Evolutionary conservation across 2,797 vertebrate genomes (phyloP), one percentile per base, ranked within the genome.

Genomic region (Spinus pinus): DNA sequence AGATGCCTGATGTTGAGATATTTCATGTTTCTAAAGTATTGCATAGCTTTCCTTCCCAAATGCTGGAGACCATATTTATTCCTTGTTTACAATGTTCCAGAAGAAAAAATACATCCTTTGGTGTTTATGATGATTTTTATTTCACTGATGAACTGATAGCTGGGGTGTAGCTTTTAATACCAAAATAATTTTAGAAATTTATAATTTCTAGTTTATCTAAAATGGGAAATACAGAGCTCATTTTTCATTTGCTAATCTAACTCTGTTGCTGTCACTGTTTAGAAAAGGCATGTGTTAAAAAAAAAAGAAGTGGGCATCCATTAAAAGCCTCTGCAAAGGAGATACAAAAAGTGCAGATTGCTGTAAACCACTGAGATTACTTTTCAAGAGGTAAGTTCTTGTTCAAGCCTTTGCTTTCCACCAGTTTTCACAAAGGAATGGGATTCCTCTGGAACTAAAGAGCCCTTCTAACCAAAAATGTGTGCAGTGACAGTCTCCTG

Each of bases 101-200:
- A 93, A 91, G 42, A 78, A 50, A 51, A 94, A 80, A 87, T 15
- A 30, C 8, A 72, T 54, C 11, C 14, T 65, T 88, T 70, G 66
- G 11, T 0, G 0, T 69, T 72, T 56, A 83, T 62, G 39, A 86
- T 82, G 16, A 83, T 65, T 81, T 90, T 89, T 78, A 87, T 92
- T 93, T 95, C 77, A 88, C 66, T 74, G 80, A 94, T 84, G 62
- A 90, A 95, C 62, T 90, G 93, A 94, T 78, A 95, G 41, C 8
- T 81, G 28, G 24, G 10, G 71, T 65, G 65, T 24, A 81, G 60
- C n/a, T 86, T 92, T 93, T 94, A 94, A 91, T 81, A 95, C 1
- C 9, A 75, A 93, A 93, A 86, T 81, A 14, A 62, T 86, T 93
- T 89, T 13, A 0, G 28, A 78, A 95, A 95, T 86, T 62, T 86